Conservation (phyloP, 1,140 invertebrate species). For the Drosophila sturtevanti region DNA sequence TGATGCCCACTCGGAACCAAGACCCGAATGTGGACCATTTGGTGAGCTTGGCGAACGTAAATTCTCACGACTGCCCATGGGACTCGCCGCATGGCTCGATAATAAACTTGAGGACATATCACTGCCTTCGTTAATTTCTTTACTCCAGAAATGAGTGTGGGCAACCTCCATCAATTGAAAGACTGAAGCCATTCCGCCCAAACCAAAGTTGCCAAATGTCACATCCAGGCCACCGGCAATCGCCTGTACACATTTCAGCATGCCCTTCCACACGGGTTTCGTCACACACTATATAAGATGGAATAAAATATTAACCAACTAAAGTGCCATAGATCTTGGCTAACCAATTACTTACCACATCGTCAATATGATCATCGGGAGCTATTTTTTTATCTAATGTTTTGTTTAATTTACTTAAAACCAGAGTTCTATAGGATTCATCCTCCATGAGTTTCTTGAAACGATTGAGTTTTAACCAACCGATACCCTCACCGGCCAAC, state of each 20-base stretch:
- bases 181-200: slow-evolving; percentile 98
- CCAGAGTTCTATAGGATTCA: slow-evolving; percentile 98
- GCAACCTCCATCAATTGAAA: slow-evolving; percentile 98
- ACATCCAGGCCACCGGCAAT: slow-evolving; percentile 95
- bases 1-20: slow-evolving; percentile 80
- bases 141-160: slow-evolving; percentile 99
- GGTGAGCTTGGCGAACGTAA: slow-evolving; percentile 85
- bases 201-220: slow-evolving; percentile 96
- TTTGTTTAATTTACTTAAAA: slow-evolving; percentile 96
- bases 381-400: slow-evolving; percentile 96
- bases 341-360: slow-evolving; percentile 90
- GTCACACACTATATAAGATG: slow-evolving; percentile 89
- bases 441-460: slow-evolving; percentile 99
- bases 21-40: slow-evolving; percentile 67
- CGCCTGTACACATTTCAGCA: slow-evolving; percentile 95
- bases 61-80: slow-evolving; percentile 90
- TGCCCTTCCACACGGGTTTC: slow-evolving; percentile 97
- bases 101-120: slow-evolving; percentile 83
- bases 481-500: slow-evolving; percentile 97
- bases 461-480: slow-evolving; percentile 97
- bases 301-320: not conserved
- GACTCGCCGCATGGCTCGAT: slow-evolving; percentile 85
- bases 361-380: slow-evolving; percentile 98
- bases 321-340: not conserved
- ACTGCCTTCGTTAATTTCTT: slow-evolving; percentile 89